Evolutionary conservation across 2,113 vertebrate species (phyloP), one percentile per base, ranked within the genome.

Genomic region (Notothenia rossii): DNA sequence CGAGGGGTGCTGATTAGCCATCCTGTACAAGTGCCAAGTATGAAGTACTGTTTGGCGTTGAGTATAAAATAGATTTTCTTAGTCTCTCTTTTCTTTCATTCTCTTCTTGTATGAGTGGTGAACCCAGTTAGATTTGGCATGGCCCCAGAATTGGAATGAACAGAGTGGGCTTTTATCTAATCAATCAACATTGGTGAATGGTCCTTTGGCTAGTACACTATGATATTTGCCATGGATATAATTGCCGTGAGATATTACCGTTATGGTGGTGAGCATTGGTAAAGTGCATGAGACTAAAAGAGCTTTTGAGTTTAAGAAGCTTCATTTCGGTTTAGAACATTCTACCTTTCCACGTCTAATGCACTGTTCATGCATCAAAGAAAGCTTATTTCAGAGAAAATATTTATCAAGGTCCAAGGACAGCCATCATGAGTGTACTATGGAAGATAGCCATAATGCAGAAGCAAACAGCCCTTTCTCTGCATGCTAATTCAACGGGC

Each of bases 71-170:
- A 65, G 54, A 72, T 72, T 73, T 49, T 68, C 43, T 66, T 13
- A 79, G 79, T 86, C 64, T 86, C 63, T 87, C 25, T 71, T 64
- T 69, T 53, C 13, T 54, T 49, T 29, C 48, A 7, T 77, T 77
- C 79, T 82, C 61, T 66, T 79, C 78, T 67, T 46, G 40, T 66
- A 58, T 67, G 84, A 83, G 86, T 84, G 85, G 82, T 88, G 53
- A 88, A 91, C 85, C 87, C 86, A 76, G 64, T 77, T 49, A 72
- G 83, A 73, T 74, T 70, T 68, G 82, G 90, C 81, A 82, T 85
- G 85, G 87, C 86, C 88, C 77, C 84, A 71, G 75, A 85, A 88
- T 51, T 73, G 88, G 88, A 91, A 87, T 76, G 78, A 83, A 88
- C 78, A 72, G 58, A 91, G 70, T 14, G 83, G 82, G 80, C 82